Percentiles rank a stretch among this genome's conserved stretches.
These are phyloP conservation scores for Drosophila bocki DNA, from an alignment of 1,140 invertebrate species.

Conservation along the genomic window DNA sequence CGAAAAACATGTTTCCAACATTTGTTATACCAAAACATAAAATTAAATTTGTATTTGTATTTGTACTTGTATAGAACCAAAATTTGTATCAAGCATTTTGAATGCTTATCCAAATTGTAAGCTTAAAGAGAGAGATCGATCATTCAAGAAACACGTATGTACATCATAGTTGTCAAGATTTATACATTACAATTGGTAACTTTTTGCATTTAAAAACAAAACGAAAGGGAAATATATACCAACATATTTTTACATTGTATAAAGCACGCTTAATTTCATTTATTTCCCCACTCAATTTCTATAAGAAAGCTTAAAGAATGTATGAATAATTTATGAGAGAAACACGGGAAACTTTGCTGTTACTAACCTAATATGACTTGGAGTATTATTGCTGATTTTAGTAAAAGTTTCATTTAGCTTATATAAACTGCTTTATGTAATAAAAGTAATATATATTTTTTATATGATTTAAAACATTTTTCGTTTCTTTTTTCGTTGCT, in stretches of 20 bases:
- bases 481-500: conserved; percentile 30
- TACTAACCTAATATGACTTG: conserved; percentile 51
- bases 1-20: conserved; percentile 39
- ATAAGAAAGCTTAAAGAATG: conserved; percentile 52
- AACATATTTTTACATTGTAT: conserved; percentile 60
- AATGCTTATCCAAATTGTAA: conserved; percentile 62
- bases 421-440: conserved; percentile 68
- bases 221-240: conserved; percentile 38
- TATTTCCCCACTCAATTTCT: conserved; percentile 55
- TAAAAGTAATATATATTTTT: conserved; percentile 64
- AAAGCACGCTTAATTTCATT: conserved; percentile 51
- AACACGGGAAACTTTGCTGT: conserved; percentile 41
- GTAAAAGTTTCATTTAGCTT: conserved; percentile 66
- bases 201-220: conserved; percentile 67
- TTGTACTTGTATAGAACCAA: conserved; percentile 44
- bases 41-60: conserved; percentile 38
- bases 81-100: conserved; percentile 61
- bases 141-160: conserved; percentile 26
- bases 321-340: conserved; percentile 10
- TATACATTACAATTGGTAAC: conserved; percentile 58
- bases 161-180: conserved; percentile 42
- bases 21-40: conserved; percentile 72
- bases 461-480: conserved; percentile 40
- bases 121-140: conserved; percentile 27
- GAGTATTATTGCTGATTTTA: conserved; percentile 66